Conservation (phyloP, 2,797 vertebrate species). For the Clarias laeviceps region DNA sequence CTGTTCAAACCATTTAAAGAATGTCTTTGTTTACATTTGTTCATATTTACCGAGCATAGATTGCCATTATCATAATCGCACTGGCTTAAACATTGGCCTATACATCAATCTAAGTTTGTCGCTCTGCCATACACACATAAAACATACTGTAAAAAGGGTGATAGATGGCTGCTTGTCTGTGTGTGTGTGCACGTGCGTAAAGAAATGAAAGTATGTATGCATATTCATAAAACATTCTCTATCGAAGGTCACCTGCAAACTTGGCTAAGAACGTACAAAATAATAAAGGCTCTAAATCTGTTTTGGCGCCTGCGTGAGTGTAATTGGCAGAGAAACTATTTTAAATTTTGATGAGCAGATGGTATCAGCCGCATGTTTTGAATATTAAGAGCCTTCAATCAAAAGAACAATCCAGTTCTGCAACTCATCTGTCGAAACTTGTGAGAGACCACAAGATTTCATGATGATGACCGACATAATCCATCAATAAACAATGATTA, state of each 20-base stretch:
- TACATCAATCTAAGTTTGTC: conserved; percentile 9
- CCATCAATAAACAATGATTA: neutral
- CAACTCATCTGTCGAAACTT: conserved; percentile 51
- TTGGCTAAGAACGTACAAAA: conserved; percentile 46
- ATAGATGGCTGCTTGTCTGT: neutral
- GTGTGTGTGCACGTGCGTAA: neutral
- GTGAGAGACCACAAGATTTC: conserved; percentile 3
- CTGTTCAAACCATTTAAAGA: neutral
- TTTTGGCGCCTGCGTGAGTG: conserved; percentile 65
- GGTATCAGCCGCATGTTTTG: conserved; percentile 62
- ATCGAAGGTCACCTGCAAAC: conserved; percentile 37
- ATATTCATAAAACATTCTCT: conserved; percentile 22
- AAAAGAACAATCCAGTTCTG: conserved; percentile 20
- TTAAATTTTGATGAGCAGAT: conserved; percentile 76
- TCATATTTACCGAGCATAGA: neutral
- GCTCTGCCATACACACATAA: conserved; percentile 46
- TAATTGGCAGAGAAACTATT: conserved; percentile 68
- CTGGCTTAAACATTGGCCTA: neutral
- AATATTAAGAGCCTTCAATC: conserved; percentile 60
- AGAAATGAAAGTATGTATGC: neutral
- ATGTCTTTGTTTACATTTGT: neutral
- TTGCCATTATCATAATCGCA: neutral
- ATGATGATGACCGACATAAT: neutral
- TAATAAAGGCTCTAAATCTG: conserved; percentile 56
- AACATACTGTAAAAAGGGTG: conserved; percentile 27